Conservation (phyloP, 2,797 vertebrate species). For the Enteromius treurensis region DNA sequence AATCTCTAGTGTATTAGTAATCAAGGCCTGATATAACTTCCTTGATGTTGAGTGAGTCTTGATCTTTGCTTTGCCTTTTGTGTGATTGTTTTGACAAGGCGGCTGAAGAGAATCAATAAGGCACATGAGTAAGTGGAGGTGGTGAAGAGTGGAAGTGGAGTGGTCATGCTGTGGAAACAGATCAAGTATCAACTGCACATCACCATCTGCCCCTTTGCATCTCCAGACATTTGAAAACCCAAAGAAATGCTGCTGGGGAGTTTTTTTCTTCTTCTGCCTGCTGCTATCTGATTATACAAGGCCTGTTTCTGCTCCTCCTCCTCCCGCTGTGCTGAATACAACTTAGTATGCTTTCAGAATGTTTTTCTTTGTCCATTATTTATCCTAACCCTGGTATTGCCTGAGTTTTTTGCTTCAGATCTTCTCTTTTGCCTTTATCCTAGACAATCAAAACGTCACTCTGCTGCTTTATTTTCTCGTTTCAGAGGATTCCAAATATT, state of each 20-base stretch:
- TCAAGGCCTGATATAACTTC: slow-evolving; percentile 17
- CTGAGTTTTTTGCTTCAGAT: neutral
- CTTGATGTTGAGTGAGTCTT: slow-evolving; percentile 31
- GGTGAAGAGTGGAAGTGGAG: slow-evolving; percentile 21
- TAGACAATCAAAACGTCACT: neutral
- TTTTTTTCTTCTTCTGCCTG: neutral
- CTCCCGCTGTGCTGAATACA: slow-evolving; percentile 6
- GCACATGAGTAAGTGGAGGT: slow-evolving; percentile 12
- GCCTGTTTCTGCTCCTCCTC: neutral
- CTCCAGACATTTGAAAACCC: neutral
- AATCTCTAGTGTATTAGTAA: neutral
- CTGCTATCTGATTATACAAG: slow-evolving; percentile 1
- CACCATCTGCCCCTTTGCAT: neutral
- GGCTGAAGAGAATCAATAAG: slow-evolving; percentile 24
- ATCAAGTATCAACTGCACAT: slow-evolving; percentile 31
- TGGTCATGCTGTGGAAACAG: slow-evolving; percentile 32
- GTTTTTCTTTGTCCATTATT: slow-evolving; percentile 3
- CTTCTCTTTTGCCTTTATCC: neutral
- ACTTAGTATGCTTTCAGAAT: neutral
- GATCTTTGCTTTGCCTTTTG: slow-evolving; percentile 26
- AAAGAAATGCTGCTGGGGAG: slow-evolving; percentile 3
- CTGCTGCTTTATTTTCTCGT: neutral
- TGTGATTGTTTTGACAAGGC: slow-evolving; percentile 30
- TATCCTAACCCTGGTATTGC: neutral
- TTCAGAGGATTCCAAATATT: neutral